Base-by-base conservation (phyloP, 2,888 invertebrate species). In the Vanessa cardui region DNA sequence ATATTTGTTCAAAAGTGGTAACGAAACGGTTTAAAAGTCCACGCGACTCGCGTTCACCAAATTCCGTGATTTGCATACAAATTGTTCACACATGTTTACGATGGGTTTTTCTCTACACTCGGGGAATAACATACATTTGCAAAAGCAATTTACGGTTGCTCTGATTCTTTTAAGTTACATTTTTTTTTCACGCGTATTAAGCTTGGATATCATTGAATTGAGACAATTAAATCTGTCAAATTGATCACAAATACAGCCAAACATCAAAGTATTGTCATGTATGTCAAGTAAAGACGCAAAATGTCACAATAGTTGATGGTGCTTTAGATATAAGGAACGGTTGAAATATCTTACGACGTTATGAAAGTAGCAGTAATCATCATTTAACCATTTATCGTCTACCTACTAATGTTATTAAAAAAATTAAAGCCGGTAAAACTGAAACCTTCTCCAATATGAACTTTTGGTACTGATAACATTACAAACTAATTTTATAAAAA, bases 41-140 rank as follows among this genome's bases (percentile, higher is more conserved):
- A 58, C 62, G 52, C 50, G 50, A 64, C 31, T 59, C 45, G n/a
- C 61, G 60, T 49, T 80, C 80, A 82, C 80, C 77, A 79, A 73
- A 73, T 75, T 77, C 73, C 78, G 81, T 82, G 82, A 86, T 87
- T 87, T 83, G 83, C 88, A 88, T 88, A 83, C 82, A 85, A 83
- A 87, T 86, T 83, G 83, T 84, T 82, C 79, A 82, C 84, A 83
- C 50, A 58, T 63, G 62, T 58, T 58, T 63, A 67, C 62, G 58
- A 63, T 52, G 21, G 59, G 45, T 58, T 67, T 52, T 61, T 52
- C 21, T 44, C 39, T 56, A 61, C 26, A 66, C 52, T 59, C 59
- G 47, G 49, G 33, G 18, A 56, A 56, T 56, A 56, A 56, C 56
- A 39, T 56, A 39, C 39, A 56, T 56, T 56, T 39, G 18, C 39